Base-by-base conservation (phyloP, 1,140 invertebrate genomes). In the Drosophila auraria region DNA sequence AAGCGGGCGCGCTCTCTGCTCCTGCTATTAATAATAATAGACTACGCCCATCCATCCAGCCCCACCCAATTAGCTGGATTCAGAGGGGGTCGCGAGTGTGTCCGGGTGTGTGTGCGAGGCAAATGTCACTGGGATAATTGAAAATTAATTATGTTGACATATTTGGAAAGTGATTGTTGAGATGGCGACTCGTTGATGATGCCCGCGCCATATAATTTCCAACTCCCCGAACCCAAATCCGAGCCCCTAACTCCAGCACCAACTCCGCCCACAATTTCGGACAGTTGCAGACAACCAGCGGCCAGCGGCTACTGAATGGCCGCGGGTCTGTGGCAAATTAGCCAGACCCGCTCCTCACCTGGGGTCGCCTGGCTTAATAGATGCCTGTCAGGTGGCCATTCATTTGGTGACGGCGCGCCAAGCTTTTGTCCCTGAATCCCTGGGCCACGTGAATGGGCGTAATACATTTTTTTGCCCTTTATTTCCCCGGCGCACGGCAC, bases 71-170 rank as follows among this genome's bases (percentile, higher is more conserved):
- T 66, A 66, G 47, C 47, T 23, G 6, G 9, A 36, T 51, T 53
- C 38, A 49, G 38, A 45, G 47, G 30, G 68, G 23, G 17, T 25
- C 9, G 12, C 23, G 40, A 20, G 17, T 25, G 57, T 49, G 54
- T 57, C n/a, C 53, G 42, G 65, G 62, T 60, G 40, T 56, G 65
- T 47, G 62, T 60, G 40, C 53, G 65, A 47, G 61, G 50, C 42
- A 63, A 87, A 87, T 83, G 83, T 83, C 83, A 82, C 83, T 71
- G 71, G 79, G 75, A 90, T 90, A 90, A 90, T 90, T 90, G 86
- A 90, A 90, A 90, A 90, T 90, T 90, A 90, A 90, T 90, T 90
- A 90, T 90, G 86, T 90, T 90, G 86, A 90, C 86, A 90, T 90
- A 90, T 90, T 90, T 82, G 75, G 86, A 86, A 89, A 90, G 87